Conservation (phyloP, 2,888 invertebrate genomes). For the Caenorhabditis macrosperma region DNA sequence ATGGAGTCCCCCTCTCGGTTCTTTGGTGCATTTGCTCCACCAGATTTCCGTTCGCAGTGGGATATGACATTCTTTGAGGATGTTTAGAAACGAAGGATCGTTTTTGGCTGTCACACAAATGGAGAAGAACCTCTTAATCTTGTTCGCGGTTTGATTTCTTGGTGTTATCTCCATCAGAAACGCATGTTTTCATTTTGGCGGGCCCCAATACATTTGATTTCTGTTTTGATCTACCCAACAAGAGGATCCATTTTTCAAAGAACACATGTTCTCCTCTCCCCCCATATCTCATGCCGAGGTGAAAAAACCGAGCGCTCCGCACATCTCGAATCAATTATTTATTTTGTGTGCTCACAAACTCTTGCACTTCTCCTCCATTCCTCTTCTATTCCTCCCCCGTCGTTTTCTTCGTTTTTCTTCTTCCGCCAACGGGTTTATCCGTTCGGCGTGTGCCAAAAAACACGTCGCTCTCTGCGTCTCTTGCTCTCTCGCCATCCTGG, state of each 20-base stretch:
- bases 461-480: not conserved
- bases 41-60: not conserved
- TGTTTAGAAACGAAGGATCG: too few relatives aligned
- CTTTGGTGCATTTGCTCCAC: not conserved
- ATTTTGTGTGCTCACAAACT: constrained; percentile 13
- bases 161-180: too few relatives aligned
- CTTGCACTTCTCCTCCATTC: constrained; percentile 8
- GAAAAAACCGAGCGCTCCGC: not conserved
- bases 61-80: not conserved
- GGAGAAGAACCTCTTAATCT: too few relatives aligned
- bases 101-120: too few relatives aligned
- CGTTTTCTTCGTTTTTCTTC: not conserved
- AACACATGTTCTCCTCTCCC: not conserved
- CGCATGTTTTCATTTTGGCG: too few relatives aligned
- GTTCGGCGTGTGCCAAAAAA: not conserved
- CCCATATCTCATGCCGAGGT: not conserved
- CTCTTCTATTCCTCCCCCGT: not conserved
- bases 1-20: not conserved
- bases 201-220: too few relatives aligned
- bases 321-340: constrained; percentile 15
- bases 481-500: not conserved
- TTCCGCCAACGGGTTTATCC: not conserved
- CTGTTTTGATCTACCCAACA: too few relatives aligned
- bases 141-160: too few relatives aligned
- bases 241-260: not conserved